Evolutionary conservation across 2,797 vertebrate genomes (phyloP), one percentile per base, ranked within the genome.

Genomic region (Gymnoscopelus braueri): DNA sequence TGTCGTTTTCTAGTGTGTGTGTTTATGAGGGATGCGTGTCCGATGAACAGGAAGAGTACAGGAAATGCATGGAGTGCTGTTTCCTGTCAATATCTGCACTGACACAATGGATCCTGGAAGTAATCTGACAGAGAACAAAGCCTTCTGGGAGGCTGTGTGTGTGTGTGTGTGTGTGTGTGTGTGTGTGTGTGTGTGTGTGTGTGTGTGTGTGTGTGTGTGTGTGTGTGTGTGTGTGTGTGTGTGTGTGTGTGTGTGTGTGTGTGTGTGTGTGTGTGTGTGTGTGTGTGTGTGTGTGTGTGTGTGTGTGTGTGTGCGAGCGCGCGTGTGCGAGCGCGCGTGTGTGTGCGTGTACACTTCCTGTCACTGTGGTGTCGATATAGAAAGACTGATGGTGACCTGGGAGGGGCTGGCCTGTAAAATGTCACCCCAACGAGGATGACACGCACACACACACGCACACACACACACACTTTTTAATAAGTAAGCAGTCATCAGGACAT

Each of bases 41-140:
- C 50, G n/a, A 9, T 8, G 55, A 69, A 60, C 58, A 75, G 67
- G 51, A 70, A 60, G 32, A 44, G 51, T 56, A 6, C 63, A 80
- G 83, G 83, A 86, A 86, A 29, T 64, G 61, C 50, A 86, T 44
- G 11, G 56, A 71, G 78, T 9, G 14, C 76, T 80, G 86, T 55
- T 87, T 88, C 86, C 83, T 83, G 69, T 74, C 77, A 70, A 66
- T 63, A 47, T 60, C 71, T 76, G 67, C 60, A 63, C 66, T 12
- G 66, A 77, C 63, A 83, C 76, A 72, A 65, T 60, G 50, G 64
- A 71, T 69, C 59, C 63, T 82, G 81, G 67, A 83, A 77, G 74
- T 60, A 56, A 84, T 81, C 74, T 69, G 49, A 73, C 35, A 70
- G 66, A 57, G 51, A 54, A 47, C 1, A 3, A 15, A 35, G 14